A percentile compares a stretch with the other conserved stretches of the same genome.
phyloP scores from a whole-genome alignment of 2,113 vertebrate genomes.

The Seriola quinqueradiata region DNA sequence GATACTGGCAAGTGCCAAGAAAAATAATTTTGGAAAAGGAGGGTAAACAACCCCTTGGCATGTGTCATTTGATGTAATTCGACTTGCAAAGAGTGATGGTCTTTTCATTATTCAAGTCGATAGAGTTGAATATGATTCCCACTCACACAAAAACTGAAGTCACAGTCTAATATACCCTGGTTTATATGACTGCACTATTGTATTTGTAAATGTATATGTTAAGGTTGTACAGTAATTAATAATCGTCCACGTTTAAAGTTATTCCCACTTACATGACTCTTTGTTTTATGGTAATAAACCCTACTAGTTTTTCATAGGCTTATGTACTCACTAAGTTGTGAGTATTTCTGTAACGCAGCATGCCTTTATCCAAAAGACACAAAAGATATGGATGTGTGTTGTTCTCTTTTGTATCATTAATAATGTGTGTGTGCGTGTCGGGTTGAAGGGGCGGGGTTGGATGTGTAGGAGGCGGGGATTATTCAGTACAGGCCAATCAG shows the following conservation, averaged over 20 bases:
- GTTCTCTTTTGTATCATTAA: not conserved
- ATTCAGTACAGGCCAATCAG: slow-evolving; percentile 49
- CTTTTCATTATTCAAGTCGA: slow-evolving; percentile 36
- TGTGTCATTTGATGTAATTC: slow-evolving; percentile 54
- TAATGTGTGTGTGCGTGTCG: not conserved
- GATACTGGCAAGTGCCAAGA: slow-evolving; percentile 45
- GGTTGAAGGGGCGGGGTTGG: not conserved
- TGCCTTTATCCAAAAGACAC: not conserved
- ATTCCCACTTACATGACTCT: not conserved
- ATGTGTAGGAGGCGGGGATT: slow-evolving; percentile 18
- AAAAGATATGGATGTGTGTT: not conserved
- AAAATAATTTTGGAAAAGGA: slow-evolving; percentile 48
- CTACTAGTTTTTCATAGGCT: not conserved
- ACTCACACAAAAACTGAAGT: not conserved
- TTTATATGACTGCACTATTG: not conserved
- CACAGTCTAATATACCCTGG: not conserved
- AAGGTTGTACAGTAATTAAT: not conserved
- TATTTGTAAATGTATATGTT: not conserved
- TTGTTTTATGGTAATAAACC: not conserved
- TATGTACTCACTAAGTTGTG: not conserved
- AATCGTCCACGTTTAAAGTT: not conserved
- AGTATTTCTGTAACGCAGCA: not conserved
- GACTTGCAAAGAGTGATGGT: slow-evolving; percentile 37
- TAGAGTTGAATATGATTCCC: not conserved
- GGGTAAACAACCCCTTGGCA: slow-evolving; percentile 27